Conservation (phyloP, 1,140 invertebrate species). For the Monochamus saltuarius region DNA sequence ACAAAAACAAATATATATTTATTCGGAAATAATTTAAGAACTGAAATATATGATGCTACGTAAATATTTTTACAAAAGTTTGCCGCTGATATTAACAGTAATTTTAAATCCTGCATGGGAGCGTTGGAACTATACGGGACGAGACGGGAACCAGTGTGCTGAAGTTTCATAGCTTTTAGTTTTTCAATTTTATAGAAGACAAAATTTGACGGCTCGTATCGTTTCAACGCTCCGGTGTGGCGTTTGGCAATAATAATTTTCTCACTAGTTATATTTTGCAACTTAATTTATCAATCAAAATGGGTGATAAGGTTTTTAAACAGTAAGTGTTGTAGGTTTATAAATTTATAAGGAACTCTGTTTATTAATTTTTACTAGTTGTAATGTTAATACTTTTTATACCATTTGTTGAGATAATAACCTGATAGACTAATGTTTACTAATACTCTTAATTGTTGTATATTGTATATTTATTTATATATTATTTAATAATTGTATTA, state of each 20-base stretch:
- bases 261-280: conserved; percentile 3
- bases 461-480: conserved; percentile 16
- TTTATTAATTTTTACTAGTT: background rate
- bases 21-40: background rate
- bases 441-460: conserved; percentile 16
- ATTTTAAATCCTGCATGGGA: background rate
- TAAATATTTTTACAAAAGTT: conserved; percentile 1
- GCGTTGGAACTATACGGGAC: background rate
- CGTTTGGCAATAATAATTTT: background rate
- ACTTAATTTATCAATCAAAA: background rate
- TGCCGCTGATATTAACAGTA: background rate
- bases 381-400: conserved; percentile 17
- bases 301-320: conserved; percentile 4
- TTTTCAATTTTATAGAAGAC: background rate
- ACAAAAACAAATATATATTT: background rate
- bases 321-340: background rate
- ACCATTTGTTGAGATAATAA: conserved; percentile 12
- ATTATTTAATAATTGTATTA: conserved; percentile 6
- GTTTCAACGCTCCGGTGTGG: background rate
- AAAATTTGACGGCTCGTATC: background rate
- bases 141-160: no score
- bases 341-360: background rate
- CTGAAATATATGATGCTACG: conserved; percentile 4
- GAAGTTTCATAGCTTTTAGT: no score
- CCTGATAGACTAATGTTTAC: conserved; percentile 12